These are phyloP conservation scores for Anseranas semipalmata DNA, from an alignment of 2,113 vertebrate species.

Conservation along the genomic window DNA sequence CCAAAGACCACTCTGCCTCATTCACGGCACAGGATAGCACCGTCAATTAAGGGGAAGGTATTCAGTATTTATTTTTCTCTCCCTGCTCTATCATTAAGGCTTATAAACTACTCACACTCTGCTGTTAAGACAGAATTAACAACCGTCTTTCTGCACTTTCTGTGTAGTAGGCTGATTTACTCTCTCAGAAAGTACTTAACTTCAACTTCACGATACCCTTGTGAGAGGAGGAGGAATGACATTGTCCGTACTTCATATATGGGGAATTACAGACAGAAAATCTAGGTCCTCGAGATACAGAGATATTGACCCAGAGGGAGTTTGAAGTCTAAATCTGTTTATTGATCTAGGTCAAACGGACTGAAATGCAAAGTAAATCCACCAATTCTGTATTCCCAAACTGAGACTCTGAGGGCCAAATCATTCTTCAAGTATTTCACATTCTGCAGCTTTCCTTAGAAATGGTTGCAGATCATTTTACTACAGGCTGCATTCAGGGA, in stretches of 20 bases:
- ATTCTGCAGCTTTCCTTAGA: neutral
- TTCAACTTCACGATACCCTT: neutral
- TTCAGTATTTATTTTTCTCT: neutral
- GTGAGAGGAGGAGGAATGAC: neutral
- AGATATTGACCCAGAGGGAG: neutral
- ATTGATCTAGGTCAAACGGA: neutral
- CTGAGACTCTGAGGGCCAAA: neutral
- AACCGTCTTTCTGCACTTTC: neutral
- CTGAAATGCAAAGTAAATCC: neutral
- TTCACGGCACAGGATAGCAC: neutral
- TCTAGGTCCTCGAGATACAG: neutral
- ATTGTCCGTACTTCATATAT: neutral
- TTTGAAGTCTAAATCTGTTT: neutral
- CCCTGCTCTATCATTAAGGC: neutral
- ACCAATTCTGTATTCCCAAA: neutral
- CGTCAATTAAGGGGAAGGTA: neutral
- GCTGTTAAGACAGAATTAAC: neutral
- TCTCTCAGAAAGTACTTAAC: neutral
- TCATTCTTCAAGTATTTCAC: neutral
- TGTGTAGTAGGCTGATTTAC: neutral
- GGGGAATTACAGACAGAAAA: neutral
- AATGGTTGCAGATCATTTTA: neutral
- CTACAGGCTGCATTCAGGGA: neutral
- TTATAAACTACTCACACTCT: neutral
- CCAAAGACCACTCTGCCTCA: neutral